Evolutionary conservation across 2,888 invertebrate species (phyloP), one percentile per base, ranked within the genome.

Genomic region (Habrosyne pyritoides): DNA sequence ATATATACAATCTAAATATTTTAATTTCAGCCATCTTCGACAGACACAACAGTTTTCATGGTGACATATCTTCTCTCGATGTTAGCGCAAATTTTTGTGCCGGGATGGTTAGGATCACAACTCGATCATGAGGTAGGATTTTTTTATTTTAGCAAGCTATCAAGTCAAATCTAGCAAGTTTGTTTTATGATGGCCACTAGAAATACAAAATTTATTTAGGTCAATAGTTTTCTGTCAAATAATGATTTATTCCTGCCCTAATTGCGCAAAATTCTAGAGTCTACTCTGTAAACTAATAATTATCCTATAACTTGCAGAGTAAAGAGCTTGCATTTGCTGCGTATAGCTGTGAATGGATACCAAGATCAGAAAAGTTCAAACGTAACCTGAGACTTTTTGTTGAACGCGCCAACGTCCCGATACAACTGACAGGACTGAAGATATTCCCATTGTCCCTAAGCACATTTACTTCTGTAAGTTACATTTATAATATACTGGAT

Each of bases 321-420:
- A 60, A 73, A 63, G 66, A 78, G 55, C 57, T 87, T 54, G 71
- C 74, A 21, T 74, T 72, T 51, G 81, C 87, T n/a, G 85, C 81
- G 1, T 89, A 87, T 63, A 71, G 71, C 52, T 69, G 76, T 59
- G 84, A 87, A 54, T 89, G 87, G 89, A 77, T 86, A 50, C 70
- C 78, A 4, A 74, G 79, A 58, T 79, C 81, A 2, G 73, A 79
- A 57, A 54, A 66, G 18, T 87, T 79, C 64, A 87, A 85, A 65
- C 70, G 69, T 36, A 84, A 73, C 62, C 60, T 88, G 26, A 77
- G 58, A 51, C 63, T 87, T 47, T 77, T 88, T 53, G 71, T 83
- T 50, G 77, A 75, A 57, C 77, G 83, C 36, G 75, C 87, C 2
- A 78, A 80, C 48, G 78, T 33, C 2, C 81, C 82, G 10, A 73